Base-by-base conservation (phyloP, 2,888 invertebrate species). In the Temnothorax rugatulus region DNA sequence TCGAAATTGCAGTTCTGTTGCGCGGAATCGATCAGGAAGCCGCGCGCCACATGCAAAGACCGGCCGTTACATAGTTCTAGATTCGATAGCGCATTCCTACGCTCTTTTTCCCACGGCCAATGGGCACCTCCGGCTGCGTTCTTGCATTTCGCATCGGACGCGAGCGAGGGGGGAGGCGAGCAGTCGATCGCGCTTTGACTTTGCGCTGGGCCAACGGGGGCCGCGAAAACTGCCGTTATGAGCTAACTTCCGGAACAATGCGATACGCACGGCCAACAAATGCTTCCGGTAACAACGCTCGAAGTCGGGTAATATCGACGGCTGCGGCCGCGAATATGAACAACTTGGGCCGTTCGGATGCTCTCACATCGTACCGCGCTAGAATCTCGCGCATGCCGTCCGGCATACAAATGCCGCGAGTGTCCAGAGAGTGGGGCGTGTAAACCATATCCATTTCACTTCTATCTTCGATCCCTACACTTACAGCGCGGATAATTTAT, bases 11-110 rank as follows among this genome's bases (percentile, higher is more conserved):
- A 81, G 86, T 86, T 86, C 76, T 54, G 71, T 82, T 74, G 73
- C 73, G 38, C 74, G 82, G 68, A 87, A 89, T 89, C 90, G 90
- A 89, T 87, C 84, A 77, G 81, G 47, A 71, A 59, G 59, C 79
- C 34, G n/a, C 71, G 15, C 47, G 77, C 77, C 77, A 52, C 52
- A 82, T 41, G 82, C 47, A 73, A 83, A 84, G 85, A 69, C 83
- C 59, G 41, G 18, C 59, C 61, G 54, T 57, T 50, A 85, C 71
- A 84, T 79, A 87, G 86, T 76, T 84, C 57, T 59, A 82, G 59
- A 76, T 84, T 82, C 81, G 73, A 73, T 61, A 61, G 41, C 59
- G 71, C 83, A 82, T 82, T 77, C 64, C 50, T 64, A 18, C 13
- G 13, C 29, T 41, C 47, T 84, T 61, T 73, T 77, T 38, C 21